Base-by-base conservation (phyloP, 2,797 vertebrate genomes). In the Spinus pinus region DNA sequence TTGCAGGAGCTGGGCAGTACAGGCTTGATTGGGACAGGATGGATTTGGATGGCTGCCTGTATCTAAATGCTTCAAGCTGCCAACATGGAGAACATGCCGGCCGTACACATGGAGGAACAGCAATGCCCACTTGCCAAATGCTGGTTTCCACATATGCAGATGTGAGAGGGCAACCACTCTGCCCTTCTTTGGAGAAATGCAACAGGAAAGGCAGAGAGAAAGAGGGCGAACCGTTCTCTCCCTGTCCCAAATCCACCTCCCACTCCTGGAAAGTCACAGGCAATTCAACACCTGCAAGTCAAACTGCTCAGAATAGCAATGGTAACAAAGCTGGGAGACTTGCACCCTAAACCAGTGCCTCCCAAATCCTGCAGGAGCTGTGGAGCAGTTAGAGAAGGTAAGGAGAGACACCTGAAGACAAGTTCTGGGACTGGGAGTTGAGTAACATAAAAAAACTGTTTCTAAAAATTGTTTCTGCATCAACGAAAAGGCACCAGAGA, bases 401-500 rank as follows among this genome's bases (percentile, higher is more conserved):
- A 73, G 65, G 64, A 81, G 31, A 90, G 85, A 90, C 30, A 85
- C 17, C 39, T 49, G 51, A 87, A 90, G 31, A 64, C n/a, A 77
- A 73, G 35, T 86, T 85, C 66, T 80, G 56, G 62, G 72, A 89
- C 44, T 33, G 6, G 44, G 54, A 84, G 18, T 42, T 73, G 10
- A 81, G 46, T 78, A 56, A 74, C 88, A 81, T 57, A 53, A 81
- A 90, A 81, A 81, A 78, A 47, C 5, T 25, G n/a, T 54, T 94
- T 39, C 80, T 95, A 86, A 91, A 92, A 69, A 82, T 50, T 64
- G 66, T 49, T 86, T 86, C 82, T 75, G 46, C 82, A 65, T 78
- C 60, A 77, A 87, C 46, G 2, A 80, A 80, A 83, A 96, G 86
- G 93, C 81, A 93, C 86, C 81, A 83, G 70, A 85, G 65, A 57